phyloP scores from a whole-genome alignment of 2,888 invertebrate genomes.

The Lochmaea crataegi region DNA sequence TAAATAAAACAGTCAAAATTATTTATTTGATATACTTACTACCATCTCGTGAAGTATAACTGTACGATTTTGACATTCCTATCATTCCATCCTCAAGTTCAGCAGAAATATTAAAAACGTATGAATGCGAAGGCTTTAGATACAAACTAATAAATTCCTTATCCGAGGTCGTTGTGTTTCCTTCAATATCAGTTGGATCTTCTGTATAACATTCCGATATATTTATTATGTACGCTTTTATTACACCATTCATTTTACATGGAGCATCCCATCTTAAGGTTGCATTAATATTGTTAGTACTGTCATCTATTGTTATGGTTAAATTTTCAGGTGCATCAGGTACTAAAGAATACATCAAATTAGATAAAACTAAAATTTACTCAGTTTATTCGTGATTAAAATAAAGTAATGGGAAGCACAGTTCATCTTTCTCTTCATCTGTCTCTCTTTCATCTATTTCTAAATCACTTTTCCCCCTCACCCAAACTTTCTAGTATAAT shows the following conservation, averaged over 20 bases:
- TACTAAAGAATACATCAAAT: neutral
- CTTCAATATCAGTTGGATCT: neutral
- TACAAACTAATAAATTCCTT: neutral
- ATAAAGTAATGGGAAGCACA: too few relatives aligned
- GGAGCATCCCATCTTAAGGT: conserved; percentile 32
- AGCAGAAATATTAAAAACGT: conserved; percentile 20
- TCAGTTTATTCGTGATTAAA: too few relatives aligned
- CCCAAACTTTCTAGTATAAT: too few relatives aligned
- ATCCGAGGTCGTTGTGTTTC: neutral
- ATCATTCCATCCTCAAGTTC: conserved; percentile 25
- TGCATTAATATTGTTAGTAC: conserved; percentile 9
- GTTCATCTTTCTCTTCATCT: too few relatives aligned
- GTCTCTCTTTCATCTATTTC: too few relatives aligned
- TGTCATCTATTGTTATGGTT: neutral
- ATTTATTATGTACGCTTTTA: neutral
- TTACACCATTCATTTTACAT: conserved; percentile 35
- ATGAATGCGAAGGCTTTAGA: conserved; percentile 28
- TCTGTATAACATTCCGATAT: conserved; percentile 9
- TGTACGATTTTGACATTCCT: conserved; percentile 3
- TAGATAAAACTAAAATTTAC: too few relatives aligned
- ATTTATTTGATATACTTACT: conserved; percentile 33
- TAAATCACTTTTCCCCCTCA: too few relatives aligned
- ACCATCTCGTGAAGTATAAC: conserved; percentile 33
- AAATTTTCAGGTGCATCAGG: neutral
- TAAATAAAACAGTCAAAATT: too few relatives aligned